Evolutionary conservation across 2,113 vertebrate genomes (phyloP).

Genomic region (Ophiodon elongatus): DNA sequence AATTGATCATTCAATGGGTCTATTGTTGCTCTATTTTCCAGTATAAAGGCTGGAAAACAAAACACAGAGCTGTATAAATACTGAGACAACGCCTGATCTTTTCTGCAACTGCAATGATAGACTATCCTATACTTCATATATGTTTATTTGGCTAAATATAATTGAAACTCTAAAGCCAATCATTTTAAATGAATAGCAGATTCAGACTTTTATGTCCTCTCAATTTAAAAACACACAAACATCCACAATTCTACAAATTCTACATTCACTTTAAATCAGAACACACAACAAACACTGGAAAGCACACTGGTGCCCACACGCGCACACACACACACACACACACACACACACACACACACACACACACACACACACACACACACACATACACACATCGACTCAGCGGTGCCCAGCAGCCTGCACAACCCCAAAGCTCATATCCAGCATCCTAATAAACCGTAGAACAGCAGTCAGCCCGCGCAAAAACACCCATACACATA

Average conservation of each 20-base stretch:
- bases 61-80: neutral
- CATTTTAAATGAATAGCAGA: neutral
- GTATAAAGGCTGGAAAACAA: neutral
- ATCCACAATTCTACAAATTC: neutral
- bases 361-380: neutral
- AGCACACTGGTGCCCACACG: neutral
- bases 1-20: neutral
- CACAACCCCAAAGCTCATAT: conserved; percentile 75
- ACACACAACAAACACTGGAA: conserved; percentile 34
- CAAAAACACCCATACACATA: conserved; percentile 67
- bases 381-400: conserved; percentile 27
- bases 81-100: neutral
- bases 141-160: neutral
- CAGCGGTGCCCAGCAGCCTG: conserved; percentile 63
- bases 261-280: conserved; percentile 34
- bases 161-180: neutral
- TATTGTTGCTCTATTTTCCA: neutral
- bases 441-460: conserved; percentile 82
- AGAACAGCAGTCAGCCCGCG: conserved; percentile 75
- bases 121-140: neutral
- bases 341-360: conserved; percentile 8
- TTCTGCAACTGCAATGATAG: no score
- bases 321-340: conserved; percentile 1
- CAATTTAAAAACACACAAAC: neutral
- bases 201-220: neutral